phyloP scores from a whole-genome alignment of 1,140 invertebrate species.

The Myzus persicae region DNA sequence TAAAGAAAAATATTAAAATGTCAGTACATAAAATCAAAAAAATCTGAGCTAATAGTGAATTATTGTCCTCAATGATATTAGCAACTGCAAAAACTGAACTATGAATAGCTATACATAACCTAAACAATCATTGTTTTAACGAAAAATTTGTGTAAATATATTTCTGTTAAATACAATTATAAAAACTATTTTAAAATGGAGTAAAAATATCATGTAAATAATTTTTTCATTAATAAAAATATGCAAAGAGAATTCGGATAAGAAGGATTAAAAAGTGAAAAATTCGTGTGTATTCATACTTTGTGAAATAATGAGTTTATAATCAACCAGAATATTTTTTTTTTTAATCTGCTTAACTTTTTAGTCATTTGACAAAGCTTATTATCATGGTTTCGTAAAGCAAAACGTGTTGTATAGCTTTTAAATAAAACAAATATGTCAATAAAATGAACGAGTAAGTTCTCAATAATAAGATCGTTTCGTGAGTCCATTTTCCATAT shows the following conservation, averaged over 20 bases:
- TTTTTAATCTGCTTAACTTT: background rate
- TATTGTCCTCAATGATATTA: background rate
- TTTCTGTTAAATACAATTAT: no score
- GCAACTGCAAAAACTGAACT: background rate
- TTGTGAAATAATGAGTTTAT: slow-evolving; percentile 10
- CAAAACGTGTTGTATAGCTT: background rate
- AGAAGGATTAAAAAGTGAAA: background rate
- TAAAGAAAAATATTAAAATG: no score
- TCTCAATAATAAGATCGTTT: background rate
- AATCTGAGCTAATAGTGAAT: no score
- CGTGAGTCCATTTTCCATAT: background rate
- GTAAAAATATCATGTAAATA: background rate
- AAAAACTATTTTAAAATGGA: background rate
- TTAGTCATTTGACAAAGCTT: background rate
- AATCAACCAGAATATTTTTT: background rate
- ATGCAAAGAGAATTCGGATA: background rate
- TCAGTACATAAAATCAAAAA: no score
- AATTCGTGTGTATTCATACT: background rate
- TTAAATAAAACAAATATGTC: background rate
- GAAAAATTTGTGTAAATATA: background rate
- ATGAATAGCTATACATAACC: background rate
- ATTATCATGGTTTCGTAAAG: background rate
- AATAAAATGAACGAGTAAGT: background rate
- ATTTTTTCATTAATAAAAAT: background rate
- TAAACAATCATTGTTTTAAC: background rate